Evolutionary conservation across 2,113 vertebrate genomes (phyloP), one percentile per base, ranked within the genome.

Genomic region (Peromyscus californicus): DNA sequence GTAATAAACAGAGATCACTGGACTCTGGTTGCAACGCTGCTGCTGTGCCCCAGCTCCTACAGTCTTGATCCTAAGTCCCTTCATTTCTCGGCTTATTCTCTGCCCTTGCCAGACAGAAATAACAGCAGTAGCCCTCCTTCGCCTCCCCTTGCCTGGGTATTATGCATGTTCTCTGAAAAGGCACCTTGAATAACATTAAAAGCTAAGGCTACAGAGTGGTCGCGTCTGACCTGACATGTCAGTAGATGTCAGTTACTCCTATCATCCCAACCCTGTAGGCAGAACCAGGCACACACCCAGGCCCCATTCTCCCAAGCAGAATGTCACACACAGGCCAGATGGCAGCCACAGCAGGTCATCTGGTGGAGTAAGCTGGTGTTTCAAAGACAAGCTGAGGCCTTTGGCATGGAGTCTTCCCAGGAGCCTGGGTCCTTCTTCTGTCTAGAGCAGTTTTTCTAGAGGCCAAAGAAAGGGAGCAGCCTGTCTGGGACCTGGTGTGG

Each of bases 261-360:
- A 95, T 69, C 51, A 19, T 48, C 89, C 87, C 24, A 80, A 91
- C 95, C 82, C 70, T 1, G 82, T 94, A 93, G 89, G 74, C 78
- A 97, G 91, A 93, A 16, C 36, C 94, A 97, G 95, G 96, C 96
- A 83, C 1, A 45, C 95, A 59, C 95, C 91, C 97, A 95, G 96
- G 45, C 74, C 61, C 96, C 48, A 12, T 96, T 97, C 89, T 61
- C 59, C 83, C 42, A 59, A 96, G 87, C 91, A 96, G 94, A 97
- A 91, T 96, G 96, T 93, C 95, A 67, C 39, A 75, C 2, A 0
- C 87, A 67, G 72, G 91, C 96, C 97, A 95, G 96, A 96, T 97
- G 98, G 98, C 93, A 84, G 78, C 69, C 82, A 75, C 91, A 91
- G 89, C 93, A 97, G 97, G 97, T 97, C 97, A 82, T 94, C 96